Base-by-base conservation (phyloP, 2,888 invertebrate species). In the Heliconius charithonia region DNA sequence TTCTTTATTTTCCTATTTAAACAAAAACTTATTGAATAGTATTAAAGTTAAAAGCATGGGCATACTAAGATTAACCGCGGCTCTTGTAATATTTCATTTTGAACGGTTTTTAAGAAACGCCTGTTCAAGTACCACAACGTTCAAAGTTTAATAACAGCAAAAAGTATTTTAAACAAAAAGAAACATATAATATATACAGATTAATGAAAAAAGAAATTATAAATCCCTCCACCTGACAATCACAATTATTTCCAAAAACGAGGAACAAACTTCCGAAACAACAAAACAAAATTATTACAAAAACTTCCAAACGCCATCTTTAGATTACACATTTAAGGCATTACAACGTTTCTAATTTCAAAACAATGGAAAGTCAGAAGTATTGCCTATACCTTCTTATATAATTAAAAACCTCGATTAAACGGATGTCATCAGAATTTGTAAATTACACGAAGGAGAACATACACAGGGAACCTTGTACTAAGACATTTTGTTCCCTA, bases 311-410 rank as follows among this genome's bases (percentile, higher is more conserved):
- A 29, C 51, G 45, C 51, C 51, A 27, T 51, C 59, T 62, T 63
- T 29, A 59, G 13, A 77, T 41, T 67, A 67, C 56, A 41, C 59
- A 37, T n/a, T 29, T 45, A 59, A 66, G 19, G 59, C 59, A 25
- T 73, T 73, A 59, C 73, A 12, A 12, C 56, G 27, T 37, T 63
- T 22, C 4, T 51, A 69, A 76, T 76, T 72, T 32, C 66, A 51
- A 75, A n/a, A 63, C 29, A 71, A 71, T 7, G 37, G 69, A 32
- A 70, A 56, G 27, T 29, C 66, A 72, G 22, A 70, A 41, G 27
- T 65, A 79, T 45, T 69, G 45, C 4, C 37, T 66, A 37, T 66
- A 66, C 32, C 45, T 45, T 16, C 4, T n/a, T 59, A 22, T 51
- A 51, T 59, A 59, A n/a, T 59, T 12, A 59, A 59, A n/a, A 59